Evolutionary conservation across 2,113 vertebrate species (phyloP).

Genomic region (Morone chrysops): DNA sequence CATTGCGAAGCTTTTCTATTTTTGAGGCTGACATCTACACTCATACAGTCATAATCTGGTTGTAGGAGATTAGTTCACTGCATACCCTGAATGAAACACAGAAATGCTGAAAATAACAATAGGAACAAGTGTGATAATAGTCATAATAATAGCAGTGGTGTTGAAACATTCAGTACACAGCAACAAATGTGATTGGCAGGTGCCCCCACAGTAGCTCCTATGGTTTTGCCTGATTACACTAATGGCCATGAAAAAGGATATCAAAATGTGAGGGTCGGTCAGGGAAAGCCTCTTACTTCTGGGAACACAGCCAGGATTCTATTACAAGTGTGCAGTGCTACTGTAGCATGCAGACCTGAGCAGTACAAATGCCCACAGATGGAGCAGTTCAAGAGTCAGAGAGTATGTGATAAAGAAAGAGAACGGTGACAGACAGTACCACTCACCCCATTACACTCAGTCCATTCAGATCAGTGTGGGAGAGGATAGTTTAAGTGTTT

Average conservation of each 20-base stretch:
- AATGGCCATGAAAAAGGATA: conserved; percentile 59
- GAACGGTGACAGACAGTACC: conserved; percentile 48
- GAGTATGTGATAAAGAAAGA: not conserved
- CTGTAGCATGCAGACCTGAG: conserved; percentile 31
- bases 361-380: not conserved
- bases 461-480: conserved; percentile 46
- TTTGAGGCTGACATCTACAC: conserved; percentile 28
- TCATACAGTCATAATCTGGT: conserved; percentile 55
- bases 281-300: conserved; percentile 66
- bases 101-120: not conserved
- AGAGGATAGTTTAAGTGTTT: not conserved
- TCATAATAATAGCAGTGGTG: not conserved
- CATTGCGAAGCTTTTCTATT: conserved; percentile 43
- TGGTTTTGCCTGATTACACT: conserved; percentile 44
- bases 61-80: conserved; percentile 50
- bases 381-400: conserved; percentile 27
- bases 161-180: not conserved
- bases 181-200: not conserved
- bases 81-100: conserved; percentile 18
- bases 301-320: conserved; percentile 58
- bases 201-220: not conserved
- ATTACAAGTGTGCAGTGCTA: conserved; percentile 18
- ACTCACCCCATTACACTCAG: conserved; percentile 49
- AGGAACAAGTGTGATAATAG: not conserved
- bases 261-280: conserved; percentile 42